Conservation (phyloP, 1,140 invertebrate genomes). For the Drosophila sechellia region DNA sequence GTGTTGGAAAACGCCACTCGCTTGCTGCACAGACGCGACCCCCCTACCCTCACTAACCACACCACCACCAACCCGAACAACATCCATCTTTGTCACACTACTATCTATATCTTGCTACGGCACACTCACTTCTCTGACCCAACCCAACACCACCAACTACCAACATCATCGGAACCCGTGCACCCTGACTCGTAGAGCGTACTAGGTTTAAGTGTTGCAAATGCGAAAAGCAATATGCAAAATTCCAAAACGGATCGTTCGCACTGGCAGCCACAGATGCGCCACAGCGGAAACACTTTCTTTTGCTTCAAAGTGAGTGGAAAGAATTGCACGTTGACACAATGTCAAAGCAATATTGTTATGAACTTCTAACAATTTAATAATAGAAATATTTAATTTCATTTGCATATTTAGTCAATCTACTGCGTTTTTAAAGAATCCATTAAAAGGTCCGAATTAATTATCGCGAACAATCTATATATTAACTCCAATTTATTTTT, state of each 20-base stretch:
- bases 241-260: constrained; percentile 35
- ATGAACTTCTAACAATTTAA: too few species aligned
- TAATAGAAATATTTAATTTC: too few species aligned
- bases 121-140: constrained; percentile 9
- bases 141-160: background rate
- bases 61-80: background rate
- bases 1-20: constrained; percentile 64
- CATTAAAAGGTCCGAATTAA: too few species aligned
- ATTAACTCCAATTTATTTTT: background rate
- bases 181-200: constrained; percentile 35
- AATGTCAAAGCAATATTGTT: too few species aligned
- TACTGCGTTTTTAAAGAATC: too few species aligned
- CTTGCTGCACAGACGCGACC: constrained; percentile 18
- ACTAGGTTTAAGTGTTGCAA: constrained; percentile 43
- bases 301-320: background rate
- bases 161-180: constrained; percentile 6
- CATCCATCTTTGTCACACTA: constrained; percentile 10
- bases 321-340: background rate
- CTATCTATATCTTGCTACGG: constrained; percentile 23
- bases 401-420: too few species aligned
- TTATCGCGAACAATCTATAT: background rate
- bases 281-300: background rate
- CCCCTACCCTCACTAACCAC: background rate
- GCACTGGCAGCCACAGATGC: constrained; percentile 9
- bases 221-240: constrained; percentile 42